Evolutionary conservation across 2,797 vertebrate genomes (phyloP), one percentile per base, ranked within the genome.

Genomic region (Bufotes viridis): DNA sequence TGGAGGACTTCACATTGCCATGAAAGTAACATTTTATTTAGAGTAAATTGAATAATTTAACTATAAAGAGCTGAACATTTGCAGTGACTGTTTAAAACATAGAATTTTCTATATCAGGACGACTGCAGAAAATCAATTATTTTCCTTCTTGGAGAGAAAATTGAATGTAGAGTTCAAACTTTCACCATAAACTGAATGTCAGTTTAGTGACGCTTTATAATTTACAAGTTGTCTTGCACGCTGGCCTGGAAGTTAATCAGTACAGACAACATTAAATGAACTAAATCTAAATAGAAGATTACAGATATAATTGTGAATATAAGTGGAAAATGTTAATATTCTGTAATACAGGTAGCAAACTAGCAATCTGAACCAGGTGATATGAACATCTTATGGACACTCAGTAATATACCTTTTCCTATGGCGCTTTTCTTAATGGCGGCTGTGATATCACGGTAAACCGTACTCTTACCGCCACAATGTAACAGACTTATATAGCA

Each of bases 191-290:
- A 70, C 34, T 70, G 26, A 34, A 34, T 29, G 22, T 82, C 34
- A 51, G 42, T 17, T 86, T 67, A 74, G 75, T 79, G 61, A 69
- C 9, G 75, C 61, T 69, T 80, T 81, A 70, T 86, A 70, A 86
- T 69, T 69, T 69, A 58, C 76, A 67, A 7, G 18, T 80, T 70
- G 67, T 69, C 51, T 34, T 20, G 63, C 20, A 10, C 60, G 85
- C 24, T 53, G 72, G 17, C 53, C 51, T 57, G 24, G 84, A 79
- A 57, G 61, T 14, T 86, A 86, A 79, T 79, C n/a, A 80, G 84
- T 86, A 69, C 61, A 79, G 84, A 86, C 76, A 86, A 42, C 61
- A 69, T 86, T 65, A 70, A 24, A 76, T 86, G 53, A 80, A 70
- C 61, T 55, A 80, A 42, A 58, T 58, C 63, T 81, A 67, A 70